A percentile compares a stretch with the other conserved stretches of the same genome.
Conservation (phyloP, 1,140 invertebrate species). For the Anoplolepis gracilipes region DNA sequence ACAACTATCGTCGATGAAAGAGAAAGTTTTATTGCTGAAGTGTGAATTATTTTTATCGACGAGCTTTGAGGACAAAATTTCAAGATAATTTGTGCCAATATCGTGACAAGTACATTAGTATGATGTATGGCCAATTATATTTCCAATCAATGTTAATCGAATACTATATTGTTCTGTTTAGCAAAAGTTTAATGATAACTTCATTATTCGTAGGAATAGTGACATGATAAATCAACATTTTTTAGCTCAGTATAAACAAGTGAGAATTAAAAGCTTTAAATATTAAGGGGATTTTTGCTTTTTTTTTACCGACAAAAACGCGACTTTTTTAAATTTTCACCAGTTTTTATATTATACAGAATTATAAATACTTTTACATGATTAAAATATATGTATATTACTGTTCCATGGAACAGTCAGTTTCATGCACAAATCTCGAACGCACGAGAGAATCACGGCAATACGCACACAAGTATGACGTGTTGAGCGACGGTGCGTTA, state of each 20-base stretch:
- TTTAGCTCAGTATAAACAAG: not conserved
- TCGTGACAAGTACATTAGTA: not conserved
- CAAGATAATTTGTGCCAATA: not conserved
- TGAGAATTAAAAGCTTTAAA: not conserved
- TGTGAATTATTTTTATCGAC: not conserved
- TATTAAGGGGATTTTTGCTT: no score
- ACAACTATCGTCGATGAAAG: slow-evolving; percentile 2
- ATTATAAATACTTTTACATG: no score
- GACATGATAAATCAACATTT: not conserved
- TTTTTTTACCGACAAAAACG: no score
- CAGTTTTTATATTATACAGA: no score
- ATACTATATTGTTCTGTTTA: not conserved
- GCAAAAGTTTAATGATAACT: slow-evolving; percentile 15
- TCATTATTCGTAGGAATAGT: not conserved
- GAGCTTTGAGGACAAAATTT: slow-evolving; percentile 14
- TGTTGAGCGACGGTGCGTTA: no score
- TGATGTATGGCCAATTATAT: not conserved
- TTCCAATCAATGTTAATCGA: not conserved
- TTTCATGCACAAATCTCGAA: no score
- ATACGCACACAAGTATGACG: no score
- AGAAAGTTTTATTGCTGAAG: not conserved
- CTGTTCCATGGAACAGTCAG: no score
- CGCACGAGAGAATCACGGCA: no score
- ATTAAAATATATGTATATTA: no score
- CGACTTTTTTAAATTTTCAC: no score